phyloP scores from a whole-genome alignment of 2,888 invertebrate species.

The Trichogramma dendrolimi region DNA sequence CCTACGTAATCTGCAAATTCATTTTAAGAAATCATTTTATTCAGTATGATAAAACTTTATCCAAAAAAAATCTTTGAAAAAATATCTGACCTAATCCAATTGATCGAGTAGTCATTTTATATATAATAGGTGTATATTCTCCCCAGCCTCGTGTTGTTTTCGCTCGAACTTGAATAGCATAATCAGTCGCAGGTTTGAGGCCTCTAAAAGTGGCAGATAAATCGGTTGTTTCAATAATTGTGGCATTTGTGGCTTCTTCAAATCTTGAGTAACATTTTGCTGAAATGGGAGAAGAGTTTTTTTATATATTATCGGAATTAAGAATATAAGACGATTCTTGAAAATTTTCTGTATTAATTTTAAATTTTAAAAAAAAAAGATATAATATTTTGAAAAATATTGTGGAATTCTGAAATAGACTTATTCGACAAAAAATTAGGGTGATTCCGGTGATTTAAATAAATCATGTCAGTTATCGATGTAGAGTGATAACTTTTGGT shows the following conservation, averaged over 20 bases:
- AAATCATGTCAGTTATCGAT: too few species aligned
- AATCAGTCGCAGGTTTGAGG: slow-evolving; percentile 81
- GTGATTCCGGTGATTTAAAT: too few species aligned
- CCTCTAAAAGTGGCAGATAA: slow-evolving; percentile 69
- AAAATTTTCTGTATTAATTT: slow-evolving; percentile 37
- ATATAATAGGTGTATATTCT: slow-evolving; percentile 74
- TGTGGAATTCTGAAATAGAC: too few species aligned
- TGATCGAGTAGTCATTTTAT: slow-evolving; percentile 47
- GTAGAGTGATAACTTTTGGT: too few species aligned
- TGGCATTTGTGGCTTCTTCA: slow-evolving; percentile 76
- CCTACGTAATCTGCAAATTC: slow-evolving; percentile 62
- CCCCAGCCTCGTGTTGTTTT: slow-evolving; percentile 91
- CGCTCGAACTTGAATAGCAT: slow-evolving; percentile 90
- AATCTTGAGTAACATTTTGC: slow-evolving; percentile 73
- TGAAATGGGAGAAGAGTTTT: slow-evolving; percentile 36
- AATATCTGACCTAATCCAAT: slow-evolving; percentile 57
- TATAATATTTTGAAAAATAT: too few species aligned
- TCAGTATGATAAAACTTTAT: not conserved
- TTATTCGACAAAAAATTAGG: too few species aligned
- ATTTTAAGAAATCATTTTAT: not conserved
- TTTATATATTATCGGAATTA: not conserved
- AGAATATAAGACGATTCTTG: not conserved
- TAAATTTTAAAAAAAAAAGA: slow-evolving; percentile 28
- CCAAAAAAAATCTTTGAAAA: not conserved
- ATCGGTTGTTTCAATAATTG: slow-evolving; percentile 72